Percentiles rank a stretch among this genome's conserved stretches.
Conservation (phyloP, 2,797 vertebrate genomes). For the Typhlichthys eigenmanni region DNA sequence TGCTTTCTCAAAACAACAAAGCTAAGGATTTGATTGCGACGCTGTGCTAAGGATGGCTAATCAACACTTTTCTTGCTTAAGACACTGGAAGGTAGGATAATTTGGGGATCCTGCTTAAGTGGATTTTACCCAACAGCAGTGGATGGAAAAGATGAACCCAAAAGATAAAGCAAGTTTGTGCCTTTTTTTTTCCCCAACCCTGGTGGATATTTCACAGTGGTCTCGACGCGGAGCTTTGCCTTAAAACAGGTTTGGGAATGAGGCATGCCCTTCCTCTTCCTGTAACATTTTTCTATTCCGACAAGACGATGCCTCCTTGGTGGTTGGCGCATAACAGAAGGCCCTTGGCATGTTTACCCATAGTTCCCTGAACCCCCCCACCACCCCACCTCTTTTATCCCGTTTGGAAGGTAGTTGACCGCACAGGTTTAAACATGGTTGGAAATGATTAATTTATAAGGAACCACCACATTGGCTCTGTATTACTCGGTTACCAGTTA, state of each 20-base stretch:
- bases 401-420: constrained; percentile 77
- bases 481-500: constrained; percentile 51
- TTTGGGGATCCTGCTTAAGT: constrained; percentile 18
- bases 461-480: constrained; percentile 20
- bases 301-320: constrained; percentile 60
- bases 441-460: constrained; percentile 51
- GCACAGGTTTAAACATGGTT: constrained; percentile 76
- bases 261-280: constrained; percentile 39
- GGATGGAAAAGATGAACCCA: not conserved
- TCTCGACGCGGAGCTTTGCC: constrained; percentile 86
- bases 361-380: constrained; percentile 61
- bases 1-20: constrained; percentile 48
- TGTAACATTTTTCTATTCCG: constrained; percentile 39
- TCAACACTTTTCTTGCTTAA: constrained; percentile 52
- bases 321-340: constrained; percentile 68
- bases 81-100: constrained; percentile 29
- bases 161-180: constrained; percentile 78
- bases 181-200: constrained; percentile 82
- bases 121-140: constrained; percentile 20
- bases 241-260: constrained; percentile 82
- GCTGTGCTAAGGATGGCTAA: constrained; percentile 57
- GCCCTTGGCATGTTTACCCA: constrained; percentile 72
- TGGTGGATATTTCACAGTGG: constrained; percentile 81
- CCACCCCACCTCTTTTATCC: constrained; percentile 20
- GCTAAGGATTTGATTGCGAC: constrained; percentile 53